These are phyloP conservation scores for Centruroides vittatus DNA, from an alignment of 1,140 invertebrate genomes.

Conservation along the genomic window DNA sequence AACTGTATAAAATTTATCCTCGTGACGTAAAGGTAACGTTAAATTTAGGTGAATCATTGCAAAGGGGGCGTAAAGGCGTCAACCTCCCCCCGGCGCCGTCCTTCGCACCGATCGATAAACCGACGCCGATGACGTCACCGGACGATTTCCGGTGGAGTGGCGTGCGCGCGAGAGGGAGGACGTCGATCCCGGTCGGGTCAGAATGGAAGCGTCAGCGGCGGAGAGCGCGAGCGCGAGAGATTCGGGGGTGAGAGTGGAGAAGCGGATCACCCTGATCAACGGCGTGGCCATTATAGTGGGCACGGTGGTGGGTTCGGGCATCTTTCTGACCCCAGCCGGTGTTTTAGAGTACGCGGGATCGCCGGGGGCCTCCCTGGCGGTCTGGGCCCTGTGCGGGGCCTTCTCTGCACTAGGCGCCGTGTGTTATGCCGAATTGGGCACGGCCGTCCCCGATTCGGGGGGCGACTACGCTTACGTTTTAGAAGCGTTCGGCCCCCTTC, in stretches of 20 bases:
- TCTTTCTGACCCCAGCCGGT: conserved; percentile 33
- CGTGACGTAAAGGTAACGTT: no score
- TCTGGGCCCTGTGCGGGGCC: conserved; percentile 31
- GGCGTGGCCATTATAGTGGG: conserved; percentile 84
- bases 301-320: conserved; percentile 74
- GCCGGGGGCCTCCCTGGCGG: conserved; percentile 21
- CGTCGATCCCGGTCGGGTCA: no score
- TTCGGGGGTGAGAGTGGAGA: conserved; percentile 31
- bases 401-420: conserved; percentile 79
- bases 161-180: no score
- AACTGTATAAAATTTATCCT: no score
- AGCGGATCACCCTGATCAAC: conserved; percentile 56
- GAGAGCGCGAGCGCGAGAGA: no score
- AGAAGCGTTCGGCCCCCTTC: conserved; percentile 5
- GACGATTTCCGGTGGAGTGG: no score
- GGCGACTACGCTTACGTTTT: conserved; percentile 92
- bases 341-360: conserved; percentile 29
- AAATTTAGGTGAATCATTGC: no score
- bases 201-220: no score
- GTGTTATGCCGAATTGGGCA: conserved; percentile 93
- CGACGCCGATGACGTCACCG: no score
- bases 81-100: no score
- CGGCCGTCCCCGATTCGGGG: conserved; percentile 63
- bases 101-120: no score
- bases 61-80: no score